A percentile compares a stretch with the other conserved stretches of the same genome.
Evolutionary conservation across 2,888 invertebrate genomes (phyloP).

Genomic region (Pinctada fucata): DNA sequence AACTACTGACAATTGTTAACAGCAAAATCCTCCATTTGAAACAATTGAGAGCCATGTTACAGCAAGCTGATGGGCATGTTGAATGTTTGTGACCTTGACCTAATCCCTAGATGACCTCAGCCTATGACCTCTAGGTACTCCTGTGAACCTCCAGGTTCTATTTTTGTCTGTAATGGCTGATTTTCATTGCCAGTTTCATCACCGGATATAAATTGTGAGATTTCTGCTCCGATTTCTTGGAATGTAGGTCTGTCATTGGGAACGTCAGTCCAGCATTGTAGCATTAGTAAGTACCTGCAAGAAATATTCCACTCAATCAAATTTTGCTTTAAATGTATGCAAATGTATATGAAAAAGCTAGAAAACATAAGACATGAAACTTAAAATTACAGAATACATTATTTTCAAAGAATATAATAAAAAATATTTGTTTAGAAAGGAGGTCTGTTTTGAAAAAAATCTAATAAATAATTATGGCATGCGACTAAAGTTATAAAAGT

Average conservation of each 20-base stretch:
- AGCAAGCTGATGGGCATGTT: no score
- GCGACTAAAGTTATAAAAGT: no score
- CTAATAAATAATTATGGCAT: no score
- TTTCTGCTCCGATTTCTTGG: conserved; percentile 58
- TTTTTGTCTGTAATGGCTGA: conserved; percentile 60
- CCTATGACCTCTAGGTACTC: conserved; percentile 61
- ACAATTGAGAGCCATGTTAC: no score
- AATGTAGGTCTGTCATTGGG: conserved; percentile 70
- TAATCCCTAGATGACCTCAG: conserved; percentile 22
- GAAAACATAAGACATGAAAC: neutral
- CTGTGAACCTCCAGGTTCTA: conserved; percentile 58
- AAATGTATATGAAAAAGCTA: neutral
- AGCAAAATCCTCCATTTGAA: no score
- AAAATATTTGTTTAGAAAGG: neutral
- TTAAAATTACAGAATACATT: neutral
- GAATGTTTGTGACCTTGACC: no score
- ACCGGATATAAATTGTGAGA: conserved; percentile 53
- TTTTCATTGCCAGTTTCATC: conserved; percentile 51
- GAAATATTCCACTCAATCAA: neutral
- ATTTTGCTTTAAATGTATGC: neutral
- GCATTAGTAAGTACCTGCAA: conserved; percentile 67
- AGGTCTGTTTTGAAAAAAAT: no score
- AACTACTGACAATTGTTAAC: no score
- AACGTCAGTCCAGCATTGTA: conserved; percentile 68
- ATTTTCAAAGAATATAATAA: neutral